Conservation (phyloP, 2,113 vertebrate genomes). For the Periophthalmus modestus region DNA sequence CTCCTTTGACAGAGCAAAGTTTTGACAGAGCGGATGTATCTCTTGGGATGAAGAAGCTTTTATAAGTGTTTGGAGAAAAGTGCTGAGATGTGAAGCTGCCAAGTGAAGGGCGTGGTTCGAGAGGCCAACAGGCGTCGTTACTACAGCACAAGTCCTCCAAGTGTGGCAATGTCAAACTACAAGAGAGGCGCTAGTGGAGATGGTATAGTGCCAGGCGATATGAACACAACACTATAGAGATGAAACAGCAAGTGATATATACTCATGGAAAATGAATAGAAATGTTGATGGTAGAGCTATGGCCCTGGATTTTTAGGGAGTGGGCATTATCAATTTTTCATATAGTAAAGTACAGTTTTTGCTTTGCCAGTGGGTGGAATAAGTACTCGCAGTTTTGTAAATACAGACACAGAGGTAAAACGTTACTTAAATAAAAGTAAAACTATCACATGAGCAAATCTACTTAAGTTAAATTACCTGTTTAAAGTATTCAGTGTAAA, state of each 20-base stretch:
- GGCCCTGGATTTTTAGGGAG: no score
- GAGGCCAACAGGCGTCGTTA: slow-evolving; percentile 2
- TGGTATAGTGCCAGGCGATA: not conserved
- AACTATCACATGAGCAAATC: no score
- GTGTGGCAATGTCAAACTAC: slow-evolving; percentile 1
- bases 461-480: no score
- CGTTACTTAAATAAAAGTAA: no score
- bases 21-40: not conserved
- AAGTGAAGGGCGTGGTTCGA: slow-evolving; percentile 22
- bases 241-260: no score
- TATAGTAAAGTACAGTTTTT: no score
- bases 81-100: slow-evolving; percentile 4
- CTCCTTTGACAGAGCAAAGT: slow-evolving; percentile 40
- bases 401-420: no score
- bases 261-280: not conserved
- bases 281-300: no score
- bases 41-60: slow-evolving; percentile 16
- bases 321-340: no score
- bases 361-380: no score
- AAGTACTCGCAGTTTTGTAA: no score
- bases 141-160: not conserved
- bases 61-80: slow-evolving; percentile 18
- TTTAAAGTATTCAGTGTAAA: no score
- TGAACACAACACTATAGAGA: not conserved
- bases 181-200: not conserved